Evolutionary conservation across 2,113 vertebrate species (phyloP), one percentile per base, ranked within the genome.

Genomic region (Aythya baeri): DNA sequence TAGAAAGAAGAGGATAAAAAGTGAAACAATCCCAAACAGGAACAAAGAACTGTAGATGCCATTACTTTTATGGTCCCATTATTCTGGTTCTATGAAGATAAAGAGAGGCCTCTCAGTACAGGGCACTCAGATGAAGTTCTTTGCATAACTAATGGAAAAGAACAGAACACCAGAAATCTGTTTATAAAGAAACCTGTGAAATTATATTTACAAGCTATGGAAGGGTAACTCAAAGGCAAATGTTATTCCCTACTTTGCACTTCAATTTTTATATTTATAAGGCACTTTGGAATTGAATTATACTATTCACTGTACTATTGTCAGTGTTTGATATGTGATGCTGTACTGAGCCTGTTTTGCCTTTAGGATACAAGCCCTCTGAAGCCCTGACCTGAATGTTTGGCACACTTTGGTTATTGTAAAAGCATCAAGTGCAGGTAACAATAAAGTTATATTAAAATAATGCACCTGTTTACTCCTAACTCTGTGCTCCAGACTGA

Each of bases 211-310:
- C 77, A 91, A 78, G 41, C 9, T 65, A 18, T 20, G 75, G 25
- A 92, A 34, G n/a, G 61, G 38, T 67, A 83, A 38, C 70, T 88
- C 63, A 76, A 67, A 91, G 80, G 76, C 38, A 86, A 83, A 88
- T 1, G 17, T 76, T 86, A 44, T 78, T 81, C 46, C 74, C 74
- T 76, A 81, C 32, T 92, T 93, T 84, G 49, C 54, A 88, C 58
- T 93, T 94, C 1, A 3, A 15, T 90, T 91, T 96, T 88, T 77
- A 41, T 81, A 95, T 94, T 88, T 86, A 93, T 76, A 91, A 93
- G 77, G 41, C 27, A 86, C 38, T 95, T 94, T 76, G 54, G 58
- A 91, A 86, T 17, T 70, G 15, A 43, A 25, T 78, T 81, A 36
- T 67, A 77, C 14, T 8, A 32, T 58, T 67, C 22, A 46, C 32